A percentile compares a stretch with the other conserved stretches of the same genome.
Evolutionary conservation across 2,888 invertebrate species (phyloP).

Genomic region (Archips crataeganus): DNA sequence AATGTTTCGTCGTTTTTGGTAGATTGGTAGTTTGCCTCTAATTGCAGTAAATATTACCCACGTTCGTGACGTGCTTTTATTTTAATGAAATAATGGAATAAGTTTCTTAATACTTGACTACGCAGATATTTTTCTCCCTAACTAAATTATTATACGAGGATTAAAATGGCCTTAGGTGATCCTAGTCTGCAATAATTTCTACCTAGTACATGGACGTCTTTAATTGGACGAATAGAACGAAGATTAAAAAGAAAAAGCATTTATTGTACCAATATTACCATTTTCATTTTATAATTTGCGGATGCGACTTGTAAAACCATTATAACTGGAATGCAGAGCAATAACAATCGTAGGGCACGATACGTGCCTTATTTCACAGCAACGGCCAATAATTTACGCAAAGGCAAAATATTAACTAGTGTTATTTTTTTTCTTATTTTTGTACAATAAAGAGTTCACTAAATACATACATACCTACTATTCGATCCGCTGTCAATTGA

Average conservation of each 20-base stretch:
- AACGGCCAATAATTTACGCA: not conserved
- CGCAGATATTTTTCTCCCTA: not conserved
- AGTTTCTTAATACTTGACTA: not conserved
- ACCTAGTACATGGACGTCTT: not conserved
- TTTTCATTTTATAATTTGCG: constrained; percentile 51
- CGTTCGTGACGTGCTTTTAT: not conserved
- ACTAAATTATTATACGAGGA: not conserved
- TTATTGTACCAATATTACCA: constrained; percentile 25
- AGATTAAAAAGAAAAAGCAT: not conserved
- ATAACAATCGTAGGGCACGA: constrained; percentile 58
- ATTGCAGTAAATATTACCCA: constrained; percentile 2
- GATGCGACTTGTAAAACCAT: constrained; percentile 54
- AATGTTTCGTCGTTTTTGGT: constrained; percentile 12
- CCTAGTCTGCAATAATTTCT: too few species aligned
- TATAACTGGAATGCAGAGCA: constrained; percentile 62
- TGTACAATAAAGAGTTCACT: too few species aligned
- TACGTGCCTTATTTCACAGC: constrained; percentile 50
- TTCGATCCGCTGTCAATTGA: not conserved
- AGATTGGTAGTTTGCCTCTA: constrained; percentile 2
- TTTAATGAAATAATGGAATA: not conserved
- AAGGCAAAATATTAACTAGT: not conserved
- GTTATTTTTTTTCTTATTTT: too few species aligned
- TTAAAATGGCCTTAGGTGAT: too few species aligned
- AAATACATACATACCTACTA: not conserved
- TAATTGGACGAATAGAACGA: not conserved